phyloP scores from a whole-genome alignment of 2,113 vertebrate species.

The Argyrosomus japonicus region DNA sequence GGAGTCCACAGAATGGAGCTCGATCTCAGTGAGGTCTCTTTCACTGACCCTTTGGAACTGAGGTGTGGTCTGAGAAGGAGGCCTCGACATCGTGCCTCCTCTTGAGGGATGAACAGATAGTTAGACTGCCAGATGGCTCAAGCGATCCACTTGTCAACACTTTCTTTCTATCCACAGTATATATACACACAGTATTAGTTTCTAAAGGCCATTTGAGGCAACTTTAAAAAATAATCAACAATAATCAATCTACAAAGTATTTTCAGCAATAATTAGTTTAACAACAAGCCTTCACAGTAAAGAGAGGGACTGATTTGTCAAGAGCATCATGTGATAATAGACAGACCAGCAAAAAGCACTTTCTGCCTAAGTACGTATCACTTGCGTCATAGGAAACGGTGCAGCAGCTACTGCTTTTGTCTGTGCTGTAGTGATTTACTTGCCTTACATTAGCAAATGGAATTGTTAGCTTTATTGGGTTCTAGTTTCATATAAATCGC shows the following conservation, averaged over 20 bases:
- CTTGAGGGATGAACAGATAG: conserved; percentile 3
- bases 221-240: background rate
- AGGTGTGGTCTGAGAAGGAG: conserved; percentile 75
- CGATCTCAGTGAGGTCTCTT: conserved; percentile 87
- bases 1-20: conserved; percentile 90
- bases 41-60: conserved; percentile 81
- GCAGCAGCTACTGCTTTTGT: background rate
- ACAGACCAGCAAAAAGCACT: too few species aligned
- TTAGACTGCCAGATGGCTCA: background rate
- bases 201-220: background rate
- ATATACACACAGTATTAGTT: background rate
- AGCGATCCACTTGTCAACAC: background rate
- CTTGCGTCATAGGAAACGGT: background rate
- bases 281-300: background rate
- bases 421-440: background rate
- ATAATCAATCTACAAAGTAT: background rate
- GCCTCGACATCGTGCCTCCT: conserved; percentile 74
- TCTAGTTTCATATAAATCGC: background rate
- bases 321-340: too few species aligned
- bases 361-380: background rate
- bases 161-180: background rate
- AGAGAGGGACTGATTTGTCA: too few species aligned
- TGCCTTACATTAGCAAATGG: background rate
- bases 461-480: background rate
- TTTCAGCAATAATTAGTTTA: background rate